These are phyloP conservation scores for Anarsia innoxiella DNA, from an alignment of 2,888 invertebrate species.

Conservation along the genomic window DNA sequence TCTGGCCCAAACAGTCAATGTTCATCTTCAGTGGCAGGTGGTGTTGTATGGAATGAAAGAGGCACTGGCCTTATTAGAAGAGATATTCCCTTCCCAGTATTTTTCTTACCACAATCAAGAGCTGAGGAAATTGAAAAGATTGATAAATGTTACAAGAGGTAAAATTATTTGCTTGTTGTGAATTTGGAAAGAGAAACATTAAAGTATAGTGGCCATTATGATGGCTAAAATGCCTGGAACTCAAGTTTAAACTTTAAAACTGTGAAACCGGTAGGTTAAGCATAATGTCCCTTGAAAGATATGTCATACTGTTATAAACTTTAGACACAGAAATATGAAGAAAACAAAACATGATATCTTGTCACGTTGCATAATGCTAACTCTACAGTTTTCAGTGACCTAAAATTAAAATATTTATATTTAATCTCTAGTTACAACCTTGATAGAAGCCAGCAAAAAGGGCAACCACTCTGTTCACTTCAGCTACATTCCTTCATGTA, in stretches of 20 bases:
- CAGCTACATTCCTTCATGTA: constrained; percentile 92
- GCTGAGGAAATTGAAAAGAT: constrained; percentile 76
- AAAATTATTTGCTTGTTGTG: constrained; percentile 8
- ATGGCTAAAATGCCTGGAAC: no score
- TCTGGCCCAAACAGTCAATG: constrained; percentile 54
- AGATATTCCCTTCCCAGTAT: constrained; percentile 93
- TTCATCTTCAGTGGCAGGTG: constrained; percentile 59
- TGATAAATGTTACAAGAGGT: constrained; percentile 75
- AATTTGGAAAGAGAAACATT: no score
- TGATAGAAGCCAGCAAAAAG: constrained; percentile 76
- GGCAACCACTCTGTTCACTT: constrained; percentile 88
- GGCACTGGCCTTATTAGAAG: constrained; percentile 85
- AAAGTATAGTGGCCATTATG: no score
- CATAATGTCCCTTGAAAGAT: no score
- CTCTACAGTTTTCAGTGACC: no score
- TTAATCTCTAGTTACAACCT: constrained; percentile 78
- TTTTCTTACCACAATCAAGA: constrained; percentile 77
- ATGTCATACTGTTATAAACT: no score
- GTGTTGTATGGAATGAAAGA: constrained; percentile 88
- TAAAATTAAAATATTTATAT: no score
- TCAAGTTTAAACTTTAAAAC: no score
- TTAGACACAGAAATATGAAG: no score
- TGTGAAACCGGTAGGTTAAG: no score
- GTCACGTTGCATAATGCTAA: no score
- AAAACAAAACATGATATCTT: no score